These are phyloP conservation scores for Carterocephalus palaemon DNA, from an alignment of 2,888 invertebrate species.

Conservation along the genomic window DNA sequence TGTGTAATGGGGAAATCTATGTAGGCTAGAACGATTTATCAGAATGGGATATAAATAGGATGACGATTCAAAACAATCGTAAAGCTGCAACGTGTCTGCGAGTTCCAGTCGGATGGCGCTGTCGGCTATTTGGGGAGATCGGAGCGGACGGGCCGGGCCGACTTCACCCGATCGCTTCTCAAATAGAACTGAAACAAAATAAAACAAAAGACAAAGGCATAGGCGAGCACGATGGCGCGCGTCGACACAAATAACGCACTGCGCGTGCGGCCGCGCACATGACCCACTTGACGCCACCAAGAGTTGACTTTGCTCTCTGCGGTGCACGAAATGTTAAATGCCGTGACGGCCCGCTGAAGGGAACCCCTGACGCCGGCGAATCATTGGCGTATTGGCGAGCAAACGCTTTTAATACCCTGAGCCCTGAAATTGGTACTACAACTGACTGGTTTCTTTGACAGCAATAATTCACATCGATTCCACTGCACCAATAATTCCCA, in stretches of 20 bases:
- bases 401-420: no score
- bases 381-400: no score
- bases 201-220: slow-evolving; percentile 27
- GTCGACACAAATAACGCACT: slow-evolving; percentile 31
- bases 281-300: slow-evolving; percentile 22
- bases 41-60: background rate
- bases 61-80: background rate
- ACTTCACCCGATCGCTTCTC: slow-evolving; percentile 21
- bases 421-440: no score
- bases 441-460: no score
- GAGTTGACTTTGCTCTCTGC: background rate
- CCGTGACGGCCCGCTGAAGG: no score
- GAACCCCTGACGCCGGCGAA: no score
- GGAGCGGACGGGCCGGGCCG: slow-evolving; percentile 16
- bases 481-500: no score
- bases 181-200: slow-evolving; percentile 30
- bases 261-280: slow-evolving; percentile 11
- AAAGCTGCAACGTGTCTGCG: background rate
- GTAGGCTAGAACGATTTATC: no score
- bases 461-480: no score
- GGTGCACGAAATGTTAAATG: no score
- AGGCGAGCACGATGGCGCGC: slow-evolving; percentile 3
- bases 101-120: slow-evolving; percentile 1
- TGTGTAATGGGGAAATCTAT: no score
- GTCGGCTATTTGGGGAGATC: slow-evolving; percentile 16